Evolutionary conservation across 64 coral and sea anemone species (phyloP), one percentile per base, ranked within the genome.

Genomic region (Pocillopora verrucosa): DNA sequence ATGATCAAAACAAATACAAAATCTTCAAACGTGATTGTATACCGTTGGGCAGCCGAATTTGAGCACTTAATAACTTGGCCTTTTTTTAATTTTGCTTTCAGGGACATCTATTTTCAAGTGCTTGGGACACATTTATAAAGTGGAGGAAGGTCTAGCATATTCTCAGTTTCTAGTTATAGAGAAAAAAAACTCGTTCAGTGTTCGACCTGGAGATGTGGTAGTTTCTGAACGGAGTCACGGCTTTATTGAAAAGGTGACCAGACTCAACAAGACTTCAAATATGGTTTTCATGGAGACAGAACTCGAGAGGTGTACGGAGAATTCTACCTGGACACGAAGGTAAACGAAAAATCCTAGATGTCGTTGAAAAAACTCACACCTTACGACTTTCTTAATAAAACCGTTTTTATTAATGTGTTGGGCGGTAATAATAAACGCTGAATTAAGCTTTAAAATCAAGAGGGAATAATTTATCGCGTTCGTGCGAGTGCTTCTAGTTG

Each of bases 191-290:
- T 51, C 68, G 1, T 10, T 79, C 0, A 20, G 35, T 35, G 72
- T 77, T 11, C 60, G 22, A 56, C n/a, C 56, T 51, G 82, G 89
- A 58, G 93, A 94, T 72, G 83, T 94, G 11, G 63, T 94, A 24
- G 69, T 91, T 1, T 88, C 93, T 62, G 22, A 16, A 16, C 80
- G 74, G 13, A 90, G 89, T 62, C 82, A 86, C 26, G 93, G 93
- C 15, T 94, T 94, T 60, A 87, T 94, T 22, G 93, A 94, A 75
- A 73, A 73, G n/a, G 93, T 94, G 22, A 64, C 76, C 1, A n/a
- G 69, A 12, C 20, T 81, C 17, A 87, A 72, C 4, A 65, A 65
- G 19, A 91, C 76, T 16, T 64, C 64, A 65, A 60, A 79, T 74
- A 76, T 76, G 20, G 20, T 79, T 20, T 94, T 94, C 26, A 11